Base-by-base conservation (phyloP, 2,797 vertebrate genomes). In the Epinephelus malabaricus region DNA sequence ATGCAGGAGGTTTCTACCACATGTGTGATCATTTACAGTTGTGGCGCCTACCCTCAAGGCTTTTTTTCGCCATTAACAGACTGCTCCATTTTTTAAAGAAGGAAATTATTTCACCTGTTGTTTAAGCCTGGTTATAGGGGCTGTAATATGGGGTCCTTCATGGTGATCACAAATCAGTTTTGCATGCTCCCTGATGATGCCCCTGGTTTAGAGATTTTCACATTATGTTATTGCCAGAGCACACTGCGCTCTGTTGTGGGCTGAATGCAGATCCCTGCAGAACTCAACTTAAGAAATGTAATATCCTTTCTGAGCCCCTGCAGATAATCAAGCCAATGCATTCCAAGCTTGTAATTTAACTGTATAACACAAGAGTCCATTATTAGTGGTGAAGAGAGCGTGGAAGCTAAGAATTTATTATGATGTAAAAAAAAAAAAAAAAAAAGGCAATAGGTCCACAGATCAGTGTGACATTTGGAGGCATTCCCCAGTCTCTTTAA, bases 291-390 rank as follows among this genome's bases (percentile, higher is more conserved):
- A 53, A 78, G 55, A 80, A 83, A 87, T 85, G 60, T 78, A 83
- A 86, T 88, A 86, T 85, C 46, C 61, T 75, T 63, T 78, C 34
- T 74, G 54, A 82, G 68, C 56, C 67, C 69, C 45, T 81, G 55
- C 73, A 85, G 72, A 85, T 86, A 83, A 87, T 89, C 70, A 86
- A 64, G 7, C 50, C 64, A 71, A 66, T 73, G 67, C 76, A 79
- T 81, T 79, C 54, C 45, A 62, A 79, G 73, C 78, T 75, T 80
- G 78, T 76, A 80, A 81, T 88, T 79, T 88, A 27, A 87, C 68
- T 60, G 64, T 66, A 73, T 70, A 81, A 82, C 75, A 91, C 69
- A 68, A 63, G 30, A 76, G 64, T 58, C 62, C 51, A 73, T 82
- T 81, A 73, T 83, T 79, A 74, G 55, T 46, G n/a, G 25, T 73